phyloP scores from a whole-genome alignment of 1,140 invertebrate species.

The Acyrthosiphon pisum region DNA sequence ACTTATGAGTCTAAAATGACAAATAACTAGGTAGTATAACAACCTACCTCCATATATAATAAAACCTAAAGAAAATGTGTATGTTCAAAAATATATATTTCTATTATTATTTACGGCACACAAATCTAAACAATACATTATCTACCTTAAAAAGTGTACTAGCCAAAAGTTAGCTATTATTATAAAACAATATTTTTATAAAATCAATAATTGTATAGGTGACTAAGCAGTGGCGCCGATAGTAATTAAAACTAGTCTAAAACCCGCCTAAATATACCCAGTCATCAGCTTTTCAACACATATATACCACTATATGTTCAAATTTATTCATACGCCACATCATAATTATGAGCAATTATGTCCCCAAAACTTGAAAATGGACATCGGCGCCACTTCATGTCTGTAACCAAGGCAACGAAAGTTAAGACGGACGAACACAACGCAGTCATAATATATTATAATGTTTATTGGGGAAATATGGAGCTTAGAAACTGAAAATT shows the following conservation, averaged over 20 bases:
- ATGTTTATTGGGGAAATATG: background rate
- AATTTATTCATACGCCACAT: background rate
- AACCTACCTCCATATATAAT: too few species aligned
- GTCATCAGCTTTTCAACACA: background rate
- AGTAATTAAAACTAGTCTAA: constrained; percentile 15
- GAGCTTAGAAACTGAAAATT: background rate
- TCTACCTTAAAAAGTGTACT: background rate
- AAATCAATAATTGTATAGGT: background rate
- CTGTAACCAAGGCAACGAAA: constrained; percentile 3
- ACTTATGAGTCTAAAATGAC: too few species aligned
- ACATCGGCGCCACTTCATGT: background rate
- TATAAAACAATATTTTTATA: background rate
- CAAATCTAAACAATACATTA: background rate
- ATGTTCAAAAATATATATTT: background rate
- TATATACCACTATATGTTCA: background rate
- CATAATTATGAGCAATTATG: constrained; percentile 13
- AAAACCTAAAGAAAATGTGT: too few species aligned
- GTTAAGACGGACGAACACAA: background rate
- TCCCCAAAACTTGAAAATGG: constrained; percentile 1
- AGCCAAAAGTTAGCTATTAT: background rate
- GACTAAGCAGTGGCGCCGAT: background rate
- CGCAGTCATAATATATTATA: background rate
- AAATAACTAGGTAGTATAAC: background rate
- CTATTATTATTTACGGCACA: background rate
- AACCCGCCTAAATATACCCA: background rate